These are phyloP conservation scores for Drosophila lowei DNA, from an alignment of 1,140 invertebrate species.

Conservation along the genomic window DNA sequence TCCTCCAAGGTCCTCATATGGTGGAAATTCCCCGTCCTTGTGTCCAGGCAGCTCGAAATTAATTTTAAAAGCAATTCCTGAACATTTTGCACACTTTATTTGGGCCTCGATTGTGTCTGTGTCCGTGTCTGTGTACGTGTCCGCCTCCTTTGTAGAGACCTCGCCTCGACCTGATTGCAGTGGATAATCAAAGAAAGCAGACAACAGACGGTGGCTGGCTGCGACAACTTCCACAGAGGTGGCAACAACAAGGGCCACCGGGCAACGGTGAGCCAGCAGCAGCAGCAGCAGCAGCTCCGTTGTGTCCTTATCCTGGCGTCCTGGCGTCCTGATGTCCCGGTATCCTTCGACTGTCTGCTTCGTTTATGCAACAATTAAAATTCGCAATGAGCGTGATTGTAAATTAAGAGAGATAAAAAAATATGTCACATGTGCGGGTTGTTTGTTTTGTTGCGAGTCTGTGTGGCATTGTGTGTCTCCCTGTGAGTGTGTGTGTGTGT, in stretches of 20 bases:
- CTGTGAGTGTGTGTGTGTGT: constrained; percentile 1
- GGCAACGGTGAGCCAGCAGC: no score
- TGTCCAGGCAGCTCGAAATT: constrained; percentile 10
- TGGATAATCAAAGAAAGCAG: constrained; percentile 62
- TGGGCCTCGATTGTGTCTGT: neutral
- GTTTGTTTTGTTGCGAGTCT: constrained; percentile 13
- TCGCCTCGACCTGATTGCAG: constrained; percentile 41
- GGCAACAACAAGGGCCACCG: constrained; percentile 13
- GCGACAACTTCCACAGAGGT: constrained; percentile 13
- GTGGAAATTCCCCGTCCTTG: no score
- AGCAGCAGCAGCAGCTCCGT: neutral
- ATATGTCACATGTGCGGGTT: constrained; percentile 53
- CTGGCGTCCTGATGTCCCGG: constrained; percentile 12
- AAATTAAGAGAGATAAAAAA: constrained; percentile 75
- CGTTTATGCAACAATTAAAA: constrained; percentile 77
- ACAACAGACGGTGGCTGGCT: constrained; percentile 4
- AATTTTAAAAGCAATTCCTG: constrained; percentile 21
- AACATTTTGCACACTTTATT: constrained; percentile 16
- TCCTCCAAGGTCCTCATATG: no score
- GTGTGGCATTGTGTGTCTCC: neutral
- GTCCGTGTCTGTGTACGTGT: neutral
- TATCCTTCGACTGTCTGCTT: constrained; percentile 33
- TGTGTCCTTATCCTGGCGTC: constrained; percentile 7
- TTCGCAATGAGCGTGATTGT: constrained; percentile 69
- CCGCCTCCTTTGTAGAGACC: neutral